phyloP scores from a whole-genome alignment of 2,888 invertebrate species.

The Agriotes lineatus region DNA sequence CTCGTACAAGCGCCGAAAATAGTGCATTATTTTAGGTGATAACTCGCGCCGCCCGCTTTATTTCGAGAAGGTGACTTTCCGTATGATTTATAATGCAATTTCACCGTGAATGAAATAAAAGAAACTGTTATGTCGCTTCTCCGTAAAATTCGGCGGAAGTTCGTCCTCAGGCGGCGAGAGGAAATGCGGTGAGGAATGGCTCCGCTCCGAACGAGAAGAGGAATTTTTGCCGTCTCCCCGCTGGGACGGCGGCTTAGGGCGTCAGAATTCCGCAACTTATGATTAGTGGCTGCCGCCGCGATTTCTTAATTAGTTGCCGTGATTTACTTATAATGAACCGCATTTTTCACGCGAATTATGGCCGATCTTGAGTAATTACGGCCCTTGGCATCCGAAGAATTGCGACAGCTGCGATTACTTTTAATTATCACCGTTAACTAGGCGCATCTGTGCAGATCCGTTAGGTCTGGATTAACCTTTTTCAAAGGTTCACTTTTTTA shows the following conservation, averaged over 20 bases:
- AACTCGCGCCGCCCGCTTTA: constrained; percentile 38
- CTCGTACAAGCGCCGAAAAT: constrained; percentile 40
- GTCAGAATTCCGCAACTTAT: constrained; percentile 7
- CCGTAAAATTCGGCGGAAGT: constrained; percentile 38
- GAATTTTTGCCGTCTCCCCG: constrained; percentile 22
- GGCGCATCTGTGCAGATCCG: too few species aligned
- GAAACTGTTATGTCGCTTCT: constrained; percentile 37
- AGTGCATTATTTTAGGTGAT: constrained; percentile 44
- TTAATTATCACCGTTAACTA: too few species aligned
- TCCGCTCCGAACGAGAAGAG: constrained; percentile 21
- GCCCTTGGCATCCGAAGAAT: too few species aligned
- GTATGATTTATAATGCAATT: constrained; percentile 53
- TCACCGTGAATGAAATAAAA: constrained; percentile 45
- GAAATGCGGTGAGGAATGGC: constrained; percentile 38
- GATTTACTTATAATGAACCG: constrained; percentile 2
- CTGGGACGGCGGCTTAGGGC: not conserved
- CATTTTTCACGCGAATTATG: not conserved
- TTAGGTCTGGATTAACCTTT: too few species aligned
- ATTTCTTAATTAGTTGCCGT: constrained; percentile 1
- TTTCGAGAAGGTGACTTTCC: constrained; percentile 49
- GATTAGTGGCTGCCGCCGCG: not conserved
- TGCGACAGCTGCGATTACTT: too few species aligned
- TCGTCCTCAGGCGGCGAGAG: constrained; percentile 36
- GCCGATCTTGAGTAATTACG: not conserved
- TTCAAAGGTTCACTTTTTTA: too few species aligned